phyloP scores from a whole-genome alignment of 2,113 vertebrate genomes.

The Erinaceus europaeus region DNA sequence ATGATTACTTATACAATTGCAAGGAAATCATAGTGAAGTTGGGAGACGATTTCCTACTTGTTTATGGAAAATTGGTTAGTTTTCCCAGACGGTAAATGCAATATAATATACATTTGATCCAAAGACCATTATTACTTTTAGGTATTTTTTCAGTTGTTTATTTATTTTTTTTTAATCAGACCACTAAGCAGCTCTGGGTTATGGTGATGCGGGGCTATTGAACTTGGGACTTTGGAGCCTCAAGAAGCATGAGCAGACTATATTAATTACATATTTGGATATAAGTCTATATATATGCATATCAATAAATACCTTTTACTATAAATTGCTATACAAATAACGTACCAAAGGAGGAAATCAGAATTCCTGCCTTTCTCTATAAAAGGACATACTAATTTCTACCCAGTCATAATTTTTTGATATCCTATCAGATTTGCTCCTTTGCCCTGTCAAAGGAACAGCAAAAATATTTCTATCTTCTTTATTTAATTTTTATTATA shows the following conservation, averaged over 20 bases:
- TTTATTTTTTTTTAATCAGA: too few relatives aligned
- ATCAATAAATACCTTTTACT: not conserved
- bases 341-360: not conserved
- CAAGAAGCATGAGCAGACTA: too few relatives aligned
- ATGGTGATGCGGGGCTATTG: too few relatives aligned
- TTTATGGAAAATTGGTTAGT: not conserved
- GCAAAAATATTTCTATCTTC: not conserved
- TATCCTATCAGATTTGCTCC: not conserved
- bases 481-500: not conserved
- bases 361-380: not conserved
- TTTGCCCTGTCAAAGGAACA: not conserved
- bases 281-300: not conserved
- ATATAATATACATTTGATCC: not conserved
- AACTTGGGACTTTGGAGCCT: too few relatives aligned
- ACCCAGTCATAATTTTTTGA: not conserved
- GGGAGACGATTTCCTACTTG: not conserved
- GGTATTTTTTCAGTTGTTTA: too few relatives aligned
- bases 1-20: not conserved
- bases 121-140: too few relatives aligned
- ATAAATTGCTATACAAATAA: not conserved
- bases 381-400: slow-evolving; percentile 12
- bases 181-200: too few relatives aligned
- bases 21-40: not conserved
- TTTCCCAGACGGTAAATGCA: not conserved
- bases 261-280: not conserved